Evolutionary conservation across 2,113 vertebrate species (phyloP).

Genomic region (Hypanus sabinus): DNA sequence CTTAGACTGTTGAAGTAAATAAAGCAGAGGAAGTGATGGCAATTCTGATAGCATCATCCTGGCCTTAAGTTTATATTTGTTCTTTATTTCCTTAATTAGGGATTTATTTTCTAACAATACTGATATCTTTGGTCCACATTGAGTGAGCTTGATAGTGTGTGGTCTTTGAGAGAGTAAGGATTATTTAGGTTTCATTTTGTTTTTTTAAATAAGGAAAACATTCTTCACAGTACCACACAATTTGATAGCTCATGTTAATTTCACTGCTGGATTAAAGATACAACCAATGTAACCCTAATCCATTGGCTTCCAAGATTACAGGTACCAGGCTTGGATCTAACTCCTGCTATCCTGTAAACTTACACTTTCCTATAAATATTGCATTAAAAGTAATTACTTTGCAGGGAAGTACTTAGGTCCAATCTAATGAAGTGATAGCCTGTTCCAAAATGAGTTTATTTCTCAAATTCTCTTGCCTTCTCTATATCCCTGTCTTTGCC

Average conservation of each 20-base stretch:
- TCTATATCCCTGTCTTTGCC: too few relatives aligned
- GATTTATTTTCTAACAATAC: not conserved
- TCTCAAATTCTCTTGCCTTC: too few relatives aligned
- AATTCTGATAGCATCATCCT: not conserved
- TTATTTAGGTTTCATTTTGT: not conserved
- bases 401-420: too few relatives aligned
- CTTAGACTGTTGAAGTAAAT: not conserved
- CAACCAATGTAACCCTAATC: too few relatives aligned
- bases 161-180: not conserved
- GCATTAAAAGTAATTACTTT: too few relatives aligned
- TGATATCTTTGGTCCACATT: not conserved
- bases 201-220: not conserved
- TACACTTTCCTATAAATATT: too few relatives aligned
- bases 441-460: too few relatives aligned
- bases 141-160: not conserved
- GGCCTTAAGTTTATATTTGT: not conserved
- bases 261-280: too few relatives aligned
- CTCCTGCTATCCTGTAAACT: not conserved
- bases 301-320: not conserved
- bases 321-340: not conserved
- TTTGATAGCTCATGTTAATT: too few relatives aligned
- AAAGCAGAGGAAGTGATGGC: not conserved
- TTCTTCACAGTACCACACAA: not conserved
- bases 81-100: not conserved
- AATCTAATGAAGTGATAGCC: too few relatives aligned